Conservation (phyloP, 2,797 vertebrate species). For the Acanthurus tractus region DNA sequence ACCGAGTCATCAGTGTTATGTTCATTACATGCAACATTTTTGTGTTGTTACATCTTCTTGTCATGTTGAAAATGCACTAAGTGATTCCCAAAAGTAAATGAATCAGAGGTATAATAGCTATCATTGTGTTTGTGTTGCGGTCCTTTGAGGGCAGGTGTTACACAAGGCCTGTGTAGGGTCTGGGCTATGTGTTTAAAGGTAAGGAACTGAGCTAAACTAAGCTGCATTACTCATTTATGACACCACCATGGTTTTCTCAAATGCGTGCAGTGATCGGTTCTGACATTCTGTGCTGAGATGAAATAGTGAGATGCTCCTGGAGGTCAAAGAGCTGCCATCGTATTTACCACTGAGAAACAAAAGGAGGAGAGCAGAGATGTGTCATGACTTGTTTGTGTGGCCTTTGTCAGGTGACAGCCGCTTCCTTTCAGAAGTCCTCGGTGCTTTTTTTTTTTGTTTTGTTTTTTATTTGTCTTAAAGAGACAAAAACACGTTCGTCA, state of each 20-base stretch:
- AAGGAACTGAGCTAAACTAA: conserved; percentile 70
- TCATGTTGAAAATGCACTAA: neutral
- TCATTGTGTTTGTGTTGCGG: conserved; percentile 3
- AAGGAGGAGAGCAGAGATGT: conserved; percentile 47
- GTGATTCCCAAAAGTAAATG: conserved; percentile 4
- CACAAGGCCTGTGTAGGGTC: conserved; percentile 26
- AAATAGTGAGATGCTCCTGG: conserved; percentile 67
- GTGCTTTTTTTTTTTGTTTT: conserved; percentile 21
- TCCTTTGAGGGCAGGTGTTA: conserved; percentile 45
- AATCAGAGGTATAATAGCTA: neutral
- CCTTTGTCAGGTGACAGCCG: conserved; percentile 67
- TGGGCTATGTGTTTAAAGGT: conserved; percentile 58
- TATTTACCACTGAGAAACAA: conserved; percentile 62
- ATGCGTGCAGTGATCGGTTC: conserved; percentile 70
- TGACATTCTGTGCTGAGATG: conserved; percentile 69
- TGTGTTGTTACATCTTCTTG: neutral
- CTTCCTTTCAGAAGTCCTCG: conserved; percentile 46
- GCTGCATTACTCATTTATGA: conserved; percentile 77
- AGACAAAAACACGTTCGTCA: neutral
- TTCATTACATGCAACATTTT: neutral
- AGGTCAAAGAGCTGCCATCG: conserved; percentile 73
- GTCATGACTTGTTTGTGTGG: conserved; percentile 49
- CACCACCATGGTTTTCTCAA: conserved; percentile 64
- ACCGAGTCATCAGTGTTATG: neutral
- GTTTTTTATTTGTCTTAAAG: conserved; percentile 33